These are phyloP conservation scores for Megalonaias nervosa DNA, from an alignment of 1,140 invertebrate species.

Conservation along the genomic window DNA sequence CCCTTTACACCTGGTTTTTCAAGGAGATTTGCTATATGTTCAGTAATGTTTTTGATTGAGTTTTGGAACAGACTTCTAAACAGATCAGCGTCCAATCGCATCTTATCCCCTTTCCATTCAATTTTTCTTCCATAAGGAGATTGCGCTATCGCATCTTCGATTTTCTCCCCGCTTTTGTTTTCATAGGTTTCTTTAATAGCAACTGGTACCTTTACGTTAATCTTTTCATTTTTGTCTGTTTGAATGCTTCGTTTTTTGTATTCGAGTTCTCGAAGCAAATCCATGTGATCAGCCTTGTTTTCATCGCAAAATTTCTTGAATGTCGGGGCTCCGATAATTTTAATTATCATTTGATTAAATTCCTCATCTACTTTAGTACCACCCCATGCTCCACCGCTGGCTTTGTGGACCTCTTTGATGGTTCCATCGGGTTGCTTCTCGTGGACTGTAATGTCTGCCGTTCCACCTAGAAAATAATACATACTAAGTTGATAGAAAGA, in stretches of 20 bases:
- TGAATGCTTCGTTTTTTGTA: constrained; percentile 26
- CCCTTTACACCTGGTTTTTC: constrained; percentile 15
- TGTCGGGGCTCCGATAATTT: constrained; percentile 18
- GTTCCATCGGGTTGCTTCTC: constrained; percentile 5
- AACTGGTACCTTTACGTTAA: constrained; percentile 28
- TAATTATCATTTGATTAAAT: constrained; percentile 18
- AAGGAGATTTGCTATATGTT: constrained; percentile 25
- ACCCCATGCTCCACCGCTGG: constrained; percentile 38
- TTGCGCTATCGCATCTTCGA: constrained; percentile 23
- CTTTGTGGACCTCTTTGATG: constrained; percentile 33
- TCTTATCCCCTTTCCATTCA: constrained; percentile 26
- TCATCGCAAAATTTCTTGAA: constrained; percentile 23
- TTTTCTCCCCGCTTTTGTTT: not conserved
- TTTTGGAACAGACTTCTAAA: constrained; percentile 31
- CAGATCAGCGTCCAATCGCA: constrained; percentile 23
- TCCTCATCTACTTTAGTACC: constrained; percentile 37
- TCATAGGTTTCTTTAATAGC: constrained; percentile 9
- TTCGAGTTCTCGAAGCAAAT: constrained; percentile 32
- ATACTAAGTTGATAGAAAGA: no score
- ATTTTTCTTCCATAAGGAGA: constrained; percentile 24
- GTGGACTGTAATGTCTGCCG: constrained; percentile 37
- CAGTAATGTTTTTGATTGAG: constrained; percentile 24
- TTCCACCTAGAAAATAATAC: constrained; percentile 18
- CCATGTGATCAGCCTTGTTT: constrained; percentile 26
- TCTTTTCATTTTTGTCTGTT: constrained; percentile 17